Conservation (phyloP, 2,797 vertebrate genomes). For the Chlorospingus flavigularis region DNA sequence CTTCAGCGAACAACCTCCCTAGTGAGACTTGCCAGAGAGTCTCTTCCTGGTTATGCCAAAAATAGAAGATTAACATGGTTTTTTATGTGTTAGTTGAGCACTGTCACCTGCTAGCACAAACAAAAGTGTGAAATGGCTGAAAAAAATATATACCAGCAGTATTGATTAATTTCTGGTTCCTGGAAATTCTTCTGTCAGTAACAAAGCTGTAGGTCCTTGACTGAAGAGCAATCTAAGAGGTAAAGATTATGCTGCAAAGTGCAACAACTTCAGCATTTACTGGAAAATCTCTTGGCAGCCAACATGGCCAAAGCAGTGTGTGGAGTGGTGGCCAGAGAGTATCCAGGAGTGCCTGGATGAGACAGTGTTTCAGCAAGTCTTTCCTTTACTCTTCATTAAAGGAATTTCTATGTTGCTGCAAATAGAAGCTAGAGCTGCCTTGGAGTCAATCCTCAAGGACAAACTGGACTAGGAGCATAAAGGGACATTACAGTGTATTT, state of each 20-base stretch:
- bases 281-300: constrained; percentile 47
- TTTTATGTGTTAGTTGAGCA: background rate
- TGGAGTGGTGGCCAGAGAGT: constrained; percentile 16
- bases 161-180: background rate
- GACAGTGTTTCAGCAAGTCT: constrained; percentile 42
- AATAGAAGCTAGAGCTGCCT: constrained; percentile 20
- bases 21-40: background rate
- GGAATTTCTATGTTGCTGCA: constrained; percentile 23
- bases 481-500: background rate
- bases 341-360: constrained; percentile 36
- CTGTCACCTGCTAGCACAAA: background rate
- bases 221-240: background rate
- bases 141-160: background rate
- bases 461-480: background rate
- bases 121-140: background rate
- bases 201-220: background rate
- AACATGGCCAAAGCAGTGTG: background rate
- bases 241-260: background rate
- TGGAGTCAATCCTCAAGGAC: background rate
- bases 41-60: background rate
- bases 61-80: background rate
- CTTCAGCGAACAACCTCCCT: background rate
- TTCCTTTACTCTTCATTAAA: constrained; percentile 48
- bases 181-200: background rate
- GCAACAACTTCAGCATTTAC: constrained; percentile 1